phyloP scores from a whole-genome alignment of 2,113 vertebrate genomes.

The Paracanthobrama guichenoti region DNA sequence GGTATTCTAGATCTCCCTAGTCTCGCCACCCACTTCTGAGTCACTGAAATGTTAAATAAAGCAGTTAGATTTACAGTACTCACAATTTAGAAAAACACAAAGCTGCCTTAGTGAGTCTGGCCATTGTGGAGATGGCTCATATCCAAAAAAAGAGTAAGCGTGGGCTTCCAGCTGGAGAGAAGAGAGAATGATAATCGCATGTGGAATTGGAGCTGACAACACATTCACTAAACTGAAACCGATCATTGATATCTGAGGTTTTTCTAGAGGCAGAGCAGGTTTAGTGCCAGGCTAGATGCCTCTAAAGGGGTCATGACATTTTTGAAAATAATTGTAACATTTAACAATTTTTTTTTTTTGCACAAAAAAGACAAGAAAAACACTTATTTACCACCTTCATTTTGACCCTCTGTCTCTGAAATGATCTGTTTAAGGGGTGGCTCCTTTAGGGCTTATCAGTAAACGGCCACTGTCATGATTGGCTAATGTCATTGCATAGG shows the following conservation, averaged over 20 bases:
- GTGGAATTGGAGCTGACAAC: constrained; percentile 47
- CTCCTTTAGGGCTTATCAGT: too few relatives aligned
- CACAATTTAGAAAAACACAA: constrained; percentile 2
- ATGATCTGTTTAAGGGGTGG: too few relatives aligned
- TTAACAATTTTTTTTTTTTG: too few relatives aligned
- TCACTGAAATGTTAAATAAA: constrained; percentile 25
- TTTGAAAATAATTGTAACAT: too few relatives aligned
- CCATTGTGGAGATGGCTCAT: constrained; percentile 15
- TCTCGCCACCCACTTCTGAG: constrained; percentile 20
- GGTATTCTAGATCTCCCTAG: constrained; percentile 9
- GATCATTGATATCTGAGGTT: constrained; percentile 18
- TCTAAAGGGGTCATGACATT: too few relatives aligned
- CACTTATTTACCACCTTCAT: too few relatives aligned
- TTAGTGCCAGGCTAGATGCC: neutral
- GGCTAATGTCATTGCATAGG: too few relatives aligned
- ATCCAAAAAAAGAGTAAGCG: constrained; percentile 20
- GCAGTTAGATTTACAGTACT: constrained; percentile 21
- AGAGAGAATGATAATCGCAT: constrained; percentile 36
- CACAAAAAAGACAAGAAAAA: too few relatives aligned
- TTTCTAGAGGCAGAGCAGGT: neutral
- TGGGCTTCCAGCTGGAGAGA: constrained; percentile 36
- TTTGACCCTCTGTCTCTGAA: too few relatives aligned
- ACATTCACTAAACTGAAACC: constrained; percentile 34
- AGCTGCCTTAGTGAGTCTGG: constrained; percentile 17
- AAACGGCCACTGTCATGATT: too few relatives aligned